Evolutionary conservation across 2,888 invertebrate species (phyloP), one percentile per base, ranked within the genome.

Genomic region (Lasioglossum villosulum): DNA sequence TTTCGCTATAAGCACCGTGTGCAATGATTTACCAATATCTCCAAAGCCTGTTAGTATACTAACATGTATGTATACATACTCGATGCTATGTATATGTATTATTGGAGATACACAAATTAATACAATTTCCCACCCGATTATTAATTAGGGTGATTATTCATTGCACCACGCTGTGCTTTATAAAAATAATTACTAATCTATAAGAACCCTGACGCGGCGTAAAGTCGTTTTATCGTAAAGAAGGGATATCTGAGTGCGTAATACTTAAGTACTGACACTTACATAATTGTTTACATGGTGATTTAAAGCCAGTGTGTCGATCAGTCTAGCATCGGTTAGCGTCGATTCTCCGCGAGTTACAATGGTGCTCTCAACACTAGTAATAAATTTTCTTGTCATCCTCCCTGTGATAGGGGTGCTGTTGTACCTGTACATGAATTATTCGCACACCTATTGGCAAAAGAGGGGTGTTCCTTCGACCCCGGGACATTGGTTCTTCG

Each of bases 371-470:
- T 12, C 14, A 10, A 45, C 19, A 0, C 23, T 48, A 0, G 10
- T 79, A 0, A 0, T 37, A 12, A 23, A 56, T 27, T 1, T 59
- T 3, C 0, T 59, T 48, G 5, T 12, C n/a, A 10, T 19, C n/a
- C 8, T 74, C 3, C 6, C 37, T 0, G 48, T 4, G 0, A 12
- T 80, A 0, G 23, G 16, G 10, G 19, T 23, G 1, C 6, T 63
- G 2, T 12, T 90, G 12, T 90, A 91, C 19, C 4, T 89, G 0
- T 93, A 90, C 81, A 76, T 90, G 34, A 93, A 88, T 42, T 88
- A 90, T 59, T 87, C 84, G 4, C 89, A 88, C 6, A 87, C 79
- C 16, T 93, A 93, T 75, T 93, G 93, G 93, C 83, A 91, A 70
- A 89, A 89, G 56, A 83, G 78, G 1, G 93, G 93, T 19, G 74